phyloP scores from a whole-genome alignment of 2,797 vertebrate genomes.

The Saxicola maurus region DNA sequence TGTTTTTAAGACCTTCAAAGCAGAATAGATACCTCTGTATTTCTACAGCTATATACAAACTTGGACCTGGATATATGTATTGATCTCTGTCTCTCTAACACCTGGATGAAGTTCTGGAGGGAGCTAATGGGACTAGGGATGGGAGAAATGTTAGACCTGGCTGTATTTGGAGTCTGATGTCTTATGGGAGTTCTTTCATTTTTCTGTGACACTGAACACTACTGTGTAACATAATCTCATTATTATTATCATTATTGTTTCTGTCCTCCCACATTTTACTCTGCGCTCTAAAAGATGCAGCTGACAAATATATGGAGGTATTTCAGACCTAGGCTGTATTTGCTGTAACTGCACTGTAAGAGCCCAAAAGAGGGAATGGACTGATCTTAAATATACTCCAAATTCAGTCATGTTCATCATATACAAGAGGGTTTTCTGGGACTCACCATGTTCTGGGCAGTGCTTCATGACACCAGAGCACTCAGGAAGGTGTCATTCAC shows the following conservation, averaged over 20 bases:
- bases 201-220: background rate
- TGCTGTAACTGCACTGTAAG: background rate
- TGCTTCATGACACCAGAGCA: fast-evolving
- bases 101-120: background rate
- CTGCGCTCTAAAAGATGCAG: background rate
- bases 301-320: background rate
- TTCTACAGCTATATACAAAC: background rate
- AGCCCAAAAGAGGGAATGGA: background rate
- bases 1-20: background rate
- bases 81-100: background rate
- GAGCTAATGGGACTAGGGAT: background rate
- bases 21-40: background rate
- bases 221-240: background rate
- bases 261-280: background rate
- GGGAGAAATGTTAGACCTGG: background rate
- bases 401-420: background rate
- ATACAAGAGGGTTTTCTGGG: background rate
- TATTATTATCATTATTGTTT: background rate
- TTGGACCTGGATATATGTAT: background rate
- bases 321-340: background rate
- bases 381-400: background rate
- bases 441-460: background rate
- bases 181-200: background rate
- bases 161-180: background rate
- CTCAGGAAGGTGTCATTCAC: background rate